Evolutionary conservation across 2,797 vertebrate genomes (phyloP).

Genomic region (Pseudomugil tenellus): DNA sequence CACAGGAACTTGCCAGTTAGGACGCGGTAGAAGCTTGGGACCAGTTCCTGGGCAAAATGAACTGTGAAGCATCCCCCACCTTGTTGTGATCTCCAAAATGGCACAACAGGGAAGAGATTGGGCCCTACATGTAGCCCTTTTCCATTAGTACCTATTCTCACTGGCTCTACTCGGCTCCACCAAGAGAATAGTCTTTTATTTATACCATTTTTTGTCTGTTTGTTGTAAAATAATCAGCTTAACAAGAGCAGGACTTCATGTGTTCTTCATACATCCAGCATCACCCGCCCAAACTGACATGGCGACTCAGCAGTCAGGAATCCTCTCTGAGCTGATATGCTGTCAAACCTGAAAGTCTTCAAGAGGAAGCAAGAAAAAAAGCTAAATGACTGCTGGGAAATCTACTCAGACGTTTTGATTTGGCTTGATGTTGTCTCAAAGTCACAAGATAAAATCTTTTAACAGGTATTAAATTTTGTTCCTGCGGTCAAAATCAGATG

Average conservation of each 20-base stretch:
- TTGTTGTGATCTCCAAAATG: too few relatives aligned
- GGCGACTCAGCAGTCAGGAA: conserved; percentile 31
- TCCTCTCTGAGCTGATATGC: conserved; percentile 34
- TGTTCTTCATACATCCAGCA: background rate
- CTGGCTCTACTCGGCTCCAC: too few relatives aligned
- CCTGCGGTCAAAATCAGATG: background rate
- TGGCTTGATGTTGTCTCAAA: background rate
- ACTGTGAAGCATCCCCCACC: too few relatives aligned
- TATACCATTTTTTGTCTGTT: background rate
- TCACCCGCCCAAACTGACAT: background rate
- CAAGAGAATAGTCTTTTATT: background rate
- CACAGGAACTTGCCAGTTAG: too few relatives aligned
- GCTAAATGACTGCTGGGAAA: conserved; percentile 25
- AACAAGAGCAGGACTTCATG: background rate
- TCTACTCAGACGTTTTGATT: background rate
- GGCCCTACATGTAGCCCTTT: too few relatives aligned
- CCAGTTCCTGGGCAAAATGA: too few relatives aligned
- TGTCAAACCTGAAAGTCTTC: conserved; percentile 66
- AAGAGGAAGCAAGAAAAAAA: conserved; percentile 45
- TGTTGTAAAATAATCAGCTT: background rate
- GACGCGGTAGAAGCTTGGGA: too few relatives aligned
- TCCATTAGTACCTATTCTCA: too few relatives aligned
- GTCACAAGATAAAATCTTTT: background rate
- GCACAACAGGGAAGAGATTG: too few relatives aligned
- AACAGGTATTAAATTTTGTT: background rate